These are phyloP conservation scores for Mus spicilegus DNA, from an alignment of 2,113 vertebrate species.

Conservation along the genomic window DNA sequence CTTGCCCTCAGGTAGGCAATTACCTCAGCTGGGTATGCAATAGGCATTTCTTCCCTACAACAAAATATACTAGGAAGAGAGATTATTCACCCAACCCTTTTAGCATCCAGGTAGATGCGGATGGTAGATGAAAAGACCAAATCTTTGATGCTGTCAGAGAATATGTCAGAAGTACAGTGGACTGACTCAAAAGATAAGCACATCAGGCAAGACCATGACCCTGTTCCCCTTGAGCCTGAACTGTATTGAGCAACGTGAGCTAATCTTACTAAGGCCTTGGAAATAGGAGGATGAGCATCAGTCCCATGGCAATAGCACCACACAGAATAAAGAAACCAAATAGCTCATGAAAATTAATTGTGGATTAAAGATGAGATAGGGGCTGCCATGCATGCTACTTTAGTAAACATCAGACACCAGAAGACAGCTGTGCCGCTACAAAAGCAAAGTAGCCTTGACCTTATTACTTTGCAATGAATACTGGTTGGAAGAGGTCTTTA, in stretches of 20 bases:
- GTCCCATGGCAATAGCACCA: neutral
- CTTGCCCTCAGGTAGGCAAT: neutral
- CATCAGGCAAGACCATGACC: neutral
- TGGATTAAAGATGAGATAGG: neutral
- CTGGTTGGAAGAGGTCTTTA: neutral
- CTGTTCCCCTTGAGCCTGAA: neutral
- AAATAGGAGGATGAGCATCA: slow-evolving; percentile 49
- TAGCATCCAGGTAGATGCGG: neutral
- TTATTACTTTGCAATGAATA: neutral
- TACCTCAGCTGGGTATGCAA: neutral
- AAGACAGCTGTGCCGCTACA: neutral
- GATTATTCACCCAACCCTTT: neutral
- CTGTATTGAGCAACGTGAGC: neutral
- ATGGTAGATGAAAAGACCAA: neutral
- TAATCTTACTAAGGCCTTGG: neutral
- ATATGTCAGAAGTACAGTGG: neutral
- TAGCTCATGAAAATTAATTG: neutral
- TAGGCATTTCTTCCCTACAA: neutral
- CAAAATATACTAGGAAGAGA: neutral
- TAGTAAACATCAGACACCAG: neutral
- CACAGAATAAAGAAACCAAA: neutral
- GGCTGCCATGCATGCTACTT: neutral
- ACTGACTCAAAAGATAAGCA: neutral
- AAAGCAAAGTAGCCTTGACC: neutral
- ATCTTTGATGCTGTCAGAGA: neutral